Evolutionary conservation across 2,888 invertebrate species (phyloP).

Genomic region (Omphaloscelis lunosa): DNA sequence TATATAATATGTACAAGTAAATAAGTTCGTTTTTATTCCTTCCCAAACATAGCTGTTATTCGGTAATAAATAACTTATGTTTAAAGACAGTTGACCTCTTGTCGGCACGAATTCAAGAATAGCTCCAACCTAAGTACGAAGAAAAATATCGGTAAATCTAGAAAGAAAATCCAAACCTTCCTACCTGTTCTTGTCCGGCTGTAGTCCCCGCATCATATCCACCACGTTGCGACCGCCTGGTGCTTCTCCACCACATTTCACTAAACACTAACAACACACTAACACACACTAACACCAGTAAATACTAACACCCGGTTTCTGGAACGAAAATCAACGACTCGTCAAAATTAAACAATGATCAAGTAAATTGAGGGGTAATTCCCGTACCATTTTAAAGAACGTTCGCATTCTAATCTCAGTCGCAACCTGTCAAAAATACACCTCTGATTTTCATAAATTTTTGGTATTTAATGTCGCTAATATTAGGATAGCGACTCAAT

Average conservation of each 20-base stretch:
- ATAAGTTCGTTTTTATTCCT: too few species aligned
- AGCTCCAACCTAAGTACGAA: too few species aligned
- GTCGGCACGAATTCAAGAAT: not conserved
- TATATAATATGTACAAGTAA: too few species aligned
- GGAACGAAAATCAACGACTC: not conserved
- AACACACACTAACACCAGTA: too few species aligned
- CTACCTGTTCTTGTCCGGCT: conserved; percentile 23
- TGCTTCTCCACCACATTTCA: conserved; percentile 24
- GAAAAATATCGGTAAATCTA: not conserved
- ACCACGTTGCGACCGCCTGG: conserved; percentile 3
- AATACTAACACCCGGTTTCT: not conserved
- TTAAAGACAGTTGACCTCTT: not conserved
- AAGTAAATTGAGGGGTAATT: not conserved
- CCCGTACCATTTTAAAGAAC: not conserved
- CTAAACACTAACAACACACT: conserved; percentile 2
- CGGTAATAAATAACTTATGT: too few species aligned
- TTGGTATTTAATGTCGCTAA: too few species aligned
- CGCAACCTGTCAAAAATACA: too few species aligned
- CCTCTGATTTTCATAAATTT: too few species aligned
- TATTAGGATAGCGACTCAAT: too few species aligned
- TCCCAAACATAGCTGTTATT: too few species aligned
- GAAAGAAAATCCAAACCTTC: not conserved
- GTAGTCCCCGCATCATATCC: not conserved
- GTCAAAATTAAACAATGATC: not conserved
- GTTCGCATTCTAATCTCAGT: not conserved